Base-by-base conservation (phyloP, 2,888 invertebrate species). In the Synanthedon tipuliformis region DNA sequence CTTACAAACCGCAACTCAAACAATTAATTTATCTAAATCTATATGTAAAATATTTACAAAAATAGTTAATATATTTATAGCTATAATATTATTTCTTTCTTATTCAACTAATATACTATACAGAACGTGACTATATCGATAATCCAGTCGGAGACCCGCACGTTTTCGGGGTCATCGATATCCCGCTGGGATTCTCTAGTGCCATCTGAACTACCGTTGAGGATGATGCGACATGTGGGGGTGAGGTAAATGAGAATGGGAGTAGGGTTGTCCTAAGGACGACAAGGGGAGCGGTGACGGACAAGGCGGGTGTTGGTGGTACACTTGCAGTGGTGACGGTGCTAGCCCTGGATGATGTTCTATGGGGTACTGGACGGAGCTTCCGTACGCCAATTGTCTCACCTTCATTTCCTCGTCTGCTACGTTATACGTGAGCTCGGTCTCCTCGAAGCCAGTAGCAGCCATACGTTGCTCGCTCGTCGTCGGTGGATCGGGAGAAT, bases 401-500 rank as follows among this genome's bases (percentile, higher is more conserved):
- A 96, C 96, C 95, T 96, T 96, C 91, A 95, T 94, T 86, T 97
- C 94, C 90, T 96, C 96, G 89, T 96, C 95, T 86, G 93, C 94
- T 85, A 95, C 94, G 90, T 95, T 95, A 91, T 97, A 98, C 72
- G 96, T 97, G 73, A 98, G 92, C 90, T 98, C 98, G 61, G 98
- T 97, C 88, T 98, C 98, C 90, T 98, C 98, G 90, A 96, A 98
- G 68, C 98, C 98, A 54, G 97, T 97, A 59, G 98, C 98, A 57
- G 97, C 97, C 98, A 98, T 98, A 67, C 98, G 91, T 85, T 98
- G 98, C 88, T 98, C 97, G 60, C 93, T 93, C 63, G 91, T 91
- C 58, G 89, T 92, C 56, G 92, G 94, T 58, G 96, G 96, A 84
- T 98, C 98, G 50, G 98, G 98, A 51, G 97, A 96, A 87, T 98